Conservation (phyloP, 2,888 invertebrate genomes). For the Cheilosia grossa region DNA sequence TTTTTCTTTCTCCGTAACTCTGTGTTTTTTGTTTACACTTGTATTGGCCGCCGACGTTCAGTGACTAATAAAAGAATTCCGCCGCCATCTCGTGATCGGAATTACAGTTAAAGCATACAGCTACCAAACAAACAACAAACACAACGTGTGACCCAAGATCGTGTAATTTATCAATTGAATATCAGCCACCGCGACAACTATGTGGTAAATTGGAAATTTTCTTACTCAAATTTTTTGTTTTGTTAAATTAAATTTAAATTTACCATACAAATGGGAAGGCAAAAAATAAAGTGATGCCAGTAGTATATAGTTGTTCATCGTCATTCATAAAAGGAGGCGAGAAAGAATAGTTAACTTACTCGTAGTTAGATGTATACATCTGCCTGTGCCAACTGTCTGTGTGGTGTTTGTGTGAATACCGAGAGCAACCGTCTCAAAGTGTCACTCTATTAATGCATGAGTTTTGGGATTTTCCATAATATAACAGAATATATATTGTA, state of each 20-base stretch:
- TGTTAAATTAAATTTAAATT: constrained; percentile 13
- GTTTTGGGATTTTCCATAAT: constrained; percentile 57
- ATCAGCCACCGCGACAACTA: constrained; percentile 57
- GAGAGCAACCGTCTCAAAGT: constrained; percentile 40
- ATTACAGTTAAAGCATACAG: constrained; percentile 35
- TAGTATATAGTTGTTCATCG: constrained; percentile 17
- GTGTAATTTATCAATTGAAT: constrained; percentile 54
- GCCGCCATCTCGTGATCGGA: constrained; percentile 49
- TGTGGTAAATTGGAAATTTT: constrained; percentile 67
- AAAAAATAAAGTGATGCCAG: constrained; percentile 35
- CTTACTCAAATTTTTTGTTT: constrained; percentile 11
- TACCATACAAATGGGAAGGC: constrained; percentile 21
- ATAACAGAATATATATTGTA: constrained; percentile 65
- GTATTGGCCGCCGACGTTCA: constrained; percentile 18
- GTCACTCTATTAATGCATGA: constrained; percentile 55
- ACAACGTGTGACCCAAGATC: constrained; percentile 38
- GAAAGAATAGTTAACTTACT: neutral
- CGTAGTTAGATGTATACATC: neutral
- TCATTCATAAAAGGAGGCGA: constrained; percentile 16
- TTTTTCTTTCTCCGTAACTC: constrained; percentile 21
- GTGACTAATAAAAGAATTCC: constrained; percentile 52
- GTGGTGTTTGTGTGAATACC: constrained; percentile 33
- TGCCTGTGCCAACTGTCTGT: neutral
- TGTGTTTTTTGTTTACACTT: constrained; percentile 42
- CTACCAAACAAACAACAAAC: neutral